Percentiles rank a stretch among this genome's conserved stretches.
phyloP scores from a whole-genome alignment of 2,113 vertebrate species.

The Myxocyprinus asiaticus region DNA sequence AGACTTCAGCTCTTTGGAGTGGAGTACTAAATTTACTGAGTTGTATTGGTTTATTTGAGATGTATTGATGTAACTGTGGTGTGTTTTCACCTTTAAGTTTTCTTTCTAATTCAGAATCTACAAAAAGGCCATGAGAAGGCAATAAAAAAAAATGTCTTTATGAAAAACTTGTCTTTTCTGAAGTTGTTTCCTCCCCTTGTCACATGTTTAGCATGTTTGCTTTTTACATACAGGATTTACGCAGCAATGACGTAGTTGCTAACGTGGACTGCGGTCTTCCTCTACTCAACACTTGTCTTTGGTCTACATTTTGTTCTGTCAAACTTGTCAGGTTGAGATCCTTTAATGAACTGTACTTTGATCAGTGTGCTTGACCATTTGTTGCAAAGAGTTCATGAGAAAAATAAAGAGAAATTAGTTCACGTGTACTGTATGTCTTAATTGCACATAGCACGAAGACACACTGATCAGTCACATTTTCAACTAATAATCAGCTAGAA shows the following conservation, averaged over 20 bases:
- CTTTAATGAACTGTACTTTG: slow-evolving; percentile 16
- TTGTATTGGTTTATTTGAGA: too few relatives aligned
- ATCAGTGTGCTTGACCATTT: slow-evolving; percentile 28
- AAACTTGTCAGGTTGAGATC: not conserved
- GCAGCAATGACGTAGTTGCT: not conserved
- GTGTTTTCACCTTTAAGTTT: too few relatives aligned
- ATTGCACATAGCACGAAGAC: not conserved
- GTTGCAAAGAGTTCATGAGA: slow-evolving; percentile 27
- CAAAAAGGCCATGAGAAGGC: too few relatives aligned
- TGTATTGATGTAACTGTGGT: too few relatives aligned
- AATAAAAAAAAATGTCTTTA: too few relatives aligned
- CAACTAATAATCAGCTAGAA: too few relatives aligned
- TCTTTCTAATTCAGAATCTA: too few relatives aligned
- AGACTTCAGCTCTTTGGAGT: too few relatives aligned
- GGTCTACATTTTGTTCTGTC: not conserved
- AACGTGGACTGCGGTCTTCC: not conserved
- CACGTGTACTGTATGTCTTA: not conserved
- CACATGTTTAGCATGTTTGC: slow-evolving; percentile 7
- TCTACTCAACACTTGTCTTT: slow-evolving; percentile 1
- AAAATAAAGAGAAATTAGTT: slow-evolving; percentile 25
- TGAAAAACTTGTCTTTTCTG: not conserved
- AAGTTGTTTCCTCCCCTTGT: not conserved
- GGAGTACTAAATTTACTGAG: too few relatives aligned
- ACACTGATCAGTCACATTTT: too few relatives aligned
- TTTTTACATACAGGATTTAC: not conserved